Evolutionary conservation across 2,113 vertebrate genomes (phyloP).

Genomic region (Chaetura pelagica): DNA sequence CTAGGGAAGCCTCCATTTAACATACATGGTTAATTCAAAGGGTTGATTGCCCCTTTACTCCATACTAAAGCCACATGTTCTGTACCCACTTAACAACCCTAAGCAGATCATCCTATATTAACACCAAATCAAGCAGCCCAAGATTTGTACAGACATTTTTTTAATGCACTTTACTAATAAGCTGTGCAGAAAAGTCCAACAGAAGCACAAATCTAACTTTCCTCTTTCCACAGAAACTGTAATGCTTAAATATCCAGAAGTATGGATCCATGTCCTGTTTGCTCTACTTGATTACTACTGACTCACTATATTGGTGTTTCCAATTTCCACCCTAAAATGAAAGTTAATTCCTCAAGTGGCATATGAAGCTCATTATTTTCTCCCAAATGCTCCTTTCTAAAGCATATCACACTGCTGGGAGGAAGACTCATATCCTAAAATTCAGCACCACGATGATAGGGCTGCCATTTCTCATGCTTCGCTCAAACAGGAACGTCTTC

Average conservation of each 20-base stretch:
- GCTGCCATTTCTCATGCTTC: background rate
- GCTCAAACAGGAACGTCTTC: background rate
- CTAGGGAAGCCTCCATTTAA: background rate
- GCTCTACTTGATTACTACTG: background rate
- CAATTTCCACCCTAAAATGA: background rate
- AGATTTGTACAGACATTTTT: background rate
- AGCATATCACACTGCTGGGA: background rate
- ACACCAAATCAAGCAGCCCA: background rate
- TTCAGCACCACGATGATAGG: background rate
- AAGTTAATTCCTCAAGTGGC: conserved; percentile 24
- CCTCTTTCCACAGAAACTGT: background rate
- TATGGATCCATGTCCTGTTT: background rate
- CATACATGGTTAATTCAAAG: accelerated
- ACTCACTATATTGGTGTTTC: background rate
- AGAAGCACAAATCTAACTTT: background rate
- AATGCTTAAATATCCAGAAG: background rate
- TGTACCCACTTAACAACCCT: background rate
- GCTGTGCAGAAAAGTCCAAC: background rate
- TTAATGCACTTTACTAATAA: background rate
- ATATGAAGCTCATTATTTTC: conserved; percentile 26
- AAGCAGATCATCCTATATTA: background rate
- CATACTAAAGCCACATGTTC: background rate
- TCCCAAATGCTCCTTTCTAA: conserved; percentile 9
- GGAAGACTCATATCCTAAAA: background rate
- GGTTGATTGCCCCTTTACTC: background rate